Conservation (phyloP, 2,888 invertebrate species). For the Formica aserva region DNA sequence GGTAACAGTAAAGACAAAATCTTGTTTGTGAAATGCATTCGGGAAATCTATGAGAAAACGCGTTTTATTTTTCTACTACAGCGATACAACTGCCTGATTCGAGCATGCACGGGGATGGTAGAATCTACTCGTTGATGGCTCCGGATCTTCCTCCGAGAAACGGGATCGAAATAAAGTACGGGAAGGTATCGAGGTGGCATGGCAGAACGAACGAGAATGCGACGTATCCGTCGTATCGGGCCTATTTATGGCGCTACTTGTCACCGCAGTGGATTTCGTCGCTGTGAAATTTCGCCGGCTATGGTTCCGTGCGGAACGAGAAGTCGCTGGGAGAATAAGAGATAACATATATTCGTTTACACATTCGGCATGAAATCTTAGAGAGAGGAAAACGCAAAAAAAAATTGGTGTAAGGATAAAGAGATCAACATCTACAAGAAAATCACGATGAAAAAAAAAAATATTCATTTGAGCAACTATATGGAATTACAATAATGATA, state of each 20-base stretch:
- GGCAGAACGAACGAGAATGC: constrained; percentile 70
- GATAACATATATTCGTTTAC: not conserved
- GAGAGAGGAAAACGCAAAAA: constrained; percentile 5
- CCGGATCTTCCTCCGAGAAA: constrained; percentile 69
- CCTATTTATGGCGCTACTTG: constrained; percentile 81
- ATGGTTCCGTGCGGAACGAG: constrained; percentile 69
- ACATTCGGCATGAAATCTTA: constrained; percentile 29
- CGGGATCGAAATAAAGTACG: constrained; percentile 68
- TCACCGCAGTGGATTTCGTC: constrained; percentile 74
- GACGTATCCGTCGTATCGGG: constrained; percentile 77
- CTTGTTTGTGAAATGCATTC: not conserved
- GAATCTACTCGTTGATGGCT: constrained; percentile 67
- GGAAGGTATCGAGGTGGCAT: constrained; percentile 68
- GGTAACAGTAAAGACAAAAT: not conserved
- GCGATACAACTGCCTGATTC: constrained; percentile 43
- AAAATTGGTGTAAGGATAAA: constrained; percentile 34
- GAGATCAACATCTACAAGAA: constrained; percentile 21
- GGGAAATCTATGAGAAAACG: not conserved
- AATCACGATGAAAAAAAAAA: constrained; percentile 13
- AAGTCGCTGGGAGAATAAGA: constrained; percentile 50
- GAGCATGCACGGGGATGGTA: constrained; percentile 39
- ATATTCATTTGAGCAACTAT: not conserved
- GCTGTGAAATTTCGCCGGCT: constrained; percentile 73
- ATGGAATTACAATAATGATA: constrained; percentile 19
- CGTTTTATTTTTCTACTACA: constrained; percentile 43